A percentile compares a stretch with the other conserved stretches of the same genome.
phyloP scores from a whole-genome alignment of 1,140 invertebrate species.

The Ctenoplectra terminalis region DNA sequence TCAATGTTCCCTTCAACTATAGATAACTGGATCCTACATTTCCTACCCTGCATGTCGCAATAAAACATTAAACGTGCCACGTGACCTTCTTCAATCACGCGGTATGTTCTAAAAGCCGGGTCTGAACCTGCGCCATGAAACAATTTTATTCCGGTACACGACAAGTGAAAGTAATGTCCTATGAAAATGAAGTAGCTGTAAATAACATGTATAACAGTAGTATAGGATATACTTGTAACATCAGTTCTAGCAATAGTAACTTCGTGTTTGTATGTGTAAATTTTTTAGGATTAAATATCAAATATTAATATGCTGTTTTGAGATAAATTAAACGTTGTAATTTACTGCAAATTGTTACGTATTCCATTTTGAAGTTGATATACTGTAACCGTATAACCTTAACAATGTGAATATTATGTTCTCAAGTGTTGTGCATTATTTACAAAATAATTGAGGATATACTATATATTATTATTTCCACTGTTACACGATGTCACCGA shows the following conservation, averaged over 20 bases:
- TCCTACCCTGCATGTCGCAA: conserved; percentile 30
- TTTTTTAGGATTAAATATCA: background rate
- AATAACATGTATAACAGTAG: background rate
- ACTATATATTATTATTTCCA: background rate
- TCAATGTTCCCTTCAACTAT: conserved; percentile 56
- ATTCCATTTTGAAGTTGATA: background rate
- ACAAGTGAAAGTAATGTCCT: background rate
- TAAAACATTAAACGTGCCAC: conserved; percentile 38
- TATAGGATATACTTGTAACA: background rate
- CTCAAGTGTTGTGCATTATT: background rate
- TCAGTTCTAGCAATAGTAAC: background rate
- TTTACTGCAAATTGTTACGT: too few relatives aligned
- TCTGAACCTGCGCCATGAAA: conserved; percentile 18
- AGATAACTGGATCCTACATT: conserved; percentile 58
- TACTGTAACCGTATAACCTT: conserved; percentile 2
- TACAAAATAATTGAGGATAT: background rate
- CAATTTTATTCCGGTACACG: conserved; percentile 8
- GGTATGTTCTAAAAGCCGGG: conserved; percentile 43
- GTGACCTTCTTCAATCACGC: conserved; percentile 47
- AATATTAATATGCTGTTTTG: background rate
- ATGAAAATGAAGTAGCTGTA: background rate
- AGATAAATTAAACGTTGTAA: background rate
- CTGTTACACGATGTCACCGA: background rate
- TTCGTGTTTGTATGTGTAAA: background rate
- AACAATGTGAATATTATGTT: background rate